phyloP scores from a whole-genome alignment of 2,797 vertebrate genomes.

The Distichodus sexfasciatus region DNA sequence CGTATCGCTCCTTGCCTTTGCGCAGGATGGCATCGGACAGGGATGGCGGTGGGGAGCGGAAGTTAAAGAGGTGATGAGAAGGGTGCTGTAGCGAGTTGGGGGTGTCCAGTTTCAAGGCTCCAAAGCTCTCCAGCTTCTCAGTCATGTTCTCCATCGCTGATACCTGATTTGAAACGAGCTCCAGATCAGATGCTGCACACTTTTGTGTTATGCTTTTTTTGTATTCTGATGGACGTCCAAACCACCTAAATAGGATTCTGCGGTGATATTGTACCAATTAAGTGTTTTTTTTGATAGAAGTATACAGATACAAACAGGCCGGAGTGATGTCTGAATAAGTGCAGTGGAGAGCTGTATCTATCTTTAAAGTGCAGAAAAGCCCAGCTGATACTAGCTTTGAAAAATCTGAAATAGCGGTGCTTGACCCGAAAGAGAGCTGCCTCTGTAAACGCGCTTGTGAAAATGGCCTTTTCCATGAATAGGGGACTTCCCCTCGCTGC shows the following conservation, averaged over 20 bases:
- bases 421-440: background rate
- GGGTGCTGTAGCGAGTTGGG: constrained; percentile 88
- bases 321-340: too few relatives aligned
- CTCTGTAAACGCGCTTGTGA: background rate
- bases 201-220: constrained; percentile 28
- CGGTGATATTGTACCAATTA: too few relatives aligned
- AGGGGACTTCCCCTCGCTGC: background rate
- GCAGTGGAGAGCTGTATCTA: background rate
- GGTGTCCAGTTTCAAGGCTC: constrained; percentile 87
- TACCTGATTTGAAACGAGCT: constrained; percentile 73
- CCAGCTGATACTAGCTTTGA: background rate
- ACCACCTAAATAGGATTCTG: too few relatives aligned
- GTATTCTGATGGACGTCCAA: too few relatives aligned
- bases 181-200: constrained; percentile 19
- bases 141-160: constrained; percentile 99
- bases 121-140: constrained; percentile 94
- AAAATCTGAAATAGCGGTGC: background rate
- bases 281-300: too few relatives aligned
- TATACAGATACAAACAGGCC: too few relatives aligned
- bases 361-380: background rate
- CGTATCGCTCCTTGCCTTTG: constrained; percentile 98
- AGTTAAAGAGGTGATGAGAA: constrained; percentile 93
- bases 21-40: constrained; percentile 96
- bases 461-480: background rate
- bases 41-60: constrained; percentile 91